phyloP scores from a whole-genome alignment of 2,888 invertebrate genomes.

The Itoplectis maculator region DNA sequence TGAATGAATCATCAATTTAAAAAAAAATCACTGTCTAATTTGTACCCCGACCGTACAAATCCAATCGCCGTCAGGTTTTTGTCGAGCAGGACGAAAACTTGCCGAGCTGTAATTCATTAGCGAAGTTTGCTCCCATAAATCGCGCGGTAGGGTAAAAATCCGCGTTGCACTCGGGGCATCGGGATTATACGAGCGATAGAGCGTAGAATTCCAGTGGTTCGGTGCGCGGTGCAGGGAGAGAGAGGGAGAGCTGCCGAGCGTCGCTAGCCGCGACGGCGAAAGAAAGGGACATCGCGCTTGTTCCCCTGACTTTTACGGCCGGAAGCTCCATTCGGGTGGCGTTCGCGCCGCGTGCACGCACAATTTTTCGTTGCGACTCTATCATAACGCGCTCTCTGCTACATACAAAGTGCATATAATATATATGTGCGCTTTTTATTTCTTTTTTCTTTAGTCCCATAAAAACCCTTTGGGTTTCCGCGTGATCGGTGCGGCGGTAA shows the following conservation, averaged over 20 bases:
- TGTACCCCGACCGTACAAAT: background rate
- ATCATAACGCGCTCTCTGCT: background rate
- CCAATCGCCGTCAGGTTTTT: background rate
- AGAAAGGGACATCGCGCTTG: conserved; percentile 32
- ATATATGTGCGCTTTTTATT: background rate
- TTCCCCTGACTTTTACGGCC: conserved; percentile 48
- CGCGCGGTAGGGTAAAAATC: conserved; percentile 8
- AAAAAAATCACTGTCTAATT: background rate
- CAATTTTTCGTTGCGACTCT: conserved; percentile 19
- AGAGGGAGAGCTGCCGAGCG: background rate
- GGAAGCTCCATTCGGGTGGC: conserved; percentile 50
- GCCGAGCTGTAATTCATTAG: background rate
- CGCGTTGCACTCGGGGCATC: conserved; percentile 10
- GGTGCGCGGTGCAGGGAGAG: background rate
- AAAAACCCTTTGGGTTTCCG: conserved; percentile 11
- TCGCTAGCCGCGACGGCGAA: conserved; percentile 41
- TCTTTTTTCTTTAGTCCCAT: background rate
- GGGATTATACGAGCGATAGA: conserved; percentile 42
- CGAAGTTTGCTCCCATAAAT: background rate
- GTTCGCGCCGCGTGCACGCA: conserved; percentile 35
- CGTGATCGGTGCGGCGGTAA: background rate
- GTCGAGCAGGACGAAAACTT: background rate
- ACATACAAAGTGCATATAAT: too few relatives aligned
- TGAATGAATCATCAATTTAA: too few relatives aligned
- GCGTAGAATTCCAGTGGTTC: conserved; percentile 34